These are phyloP conservation scores for Prolemur simus DNA, from an alignment of 2,113 vertebrate species.

Conservation along the genomic window DNA sequence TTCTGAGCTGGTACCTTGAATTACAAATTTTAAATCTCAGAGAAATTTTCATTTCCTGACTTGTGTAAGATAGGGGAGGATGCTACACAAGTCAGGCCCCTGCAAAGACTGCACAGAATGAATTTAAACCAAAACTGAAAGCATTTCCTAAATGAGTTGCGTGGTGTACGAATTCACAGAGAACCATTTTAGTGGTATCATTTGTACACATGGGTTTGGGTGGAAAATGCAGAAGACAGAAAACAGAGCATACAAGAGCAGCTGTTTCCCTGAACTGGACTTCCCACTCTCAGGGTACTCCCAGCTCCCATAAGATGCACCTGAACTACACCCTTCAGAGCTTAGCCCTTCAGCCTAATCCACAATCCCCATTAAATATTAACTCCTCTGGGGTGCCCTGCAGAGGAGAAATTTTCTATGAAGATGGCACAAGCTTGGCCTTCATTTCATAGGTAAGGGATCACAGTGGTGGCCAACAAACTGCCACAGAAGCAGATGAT, in stretches of 20 bases:
- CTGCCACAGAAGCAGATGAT: not conserved
- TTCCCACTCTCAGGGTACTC: not conserved
- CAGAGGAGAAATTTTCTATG: not conserved
- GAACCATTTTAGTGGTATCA: not conserved
- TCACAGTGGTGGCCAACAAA: not conserved
- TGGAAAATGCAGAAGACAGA: not conserved
- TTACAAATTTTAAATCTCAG: not conserved
- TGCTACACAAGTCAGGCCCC: not conserved
- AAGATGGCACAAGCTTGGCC: not conserved
- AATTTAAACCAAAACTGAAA: not conserved
- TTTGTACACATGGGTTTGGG: not conserved
- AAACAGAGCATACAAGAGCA: not conserved
- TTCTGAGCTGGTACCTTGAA: not conserved
- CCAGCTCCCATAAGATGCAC: not conserved
- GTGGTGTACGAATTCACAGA: not conserved
- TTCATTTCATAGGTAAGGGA: not conserved
- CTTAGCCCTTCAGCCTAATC: not conserved
- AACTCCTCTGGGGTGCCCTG: not conserved
- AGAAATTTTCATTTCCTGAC: not conserved
- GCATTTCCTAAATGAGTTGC: not conserved
- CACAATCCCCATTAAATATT: not conserved
- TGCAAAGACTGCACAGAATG: not conserved
- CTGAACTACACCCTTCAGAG: no score
- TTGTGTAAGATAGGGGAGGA: not conserved
- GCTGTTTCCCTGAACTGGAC: not conserved